A percentile compares a stretch with the other conserved stretches of the same genome.
These are phyloP conservation scores for Luperina nickerlii DNA, from an alignment of 2,888 invertebrate genomes.

Conservation along the genomic window DNA sequence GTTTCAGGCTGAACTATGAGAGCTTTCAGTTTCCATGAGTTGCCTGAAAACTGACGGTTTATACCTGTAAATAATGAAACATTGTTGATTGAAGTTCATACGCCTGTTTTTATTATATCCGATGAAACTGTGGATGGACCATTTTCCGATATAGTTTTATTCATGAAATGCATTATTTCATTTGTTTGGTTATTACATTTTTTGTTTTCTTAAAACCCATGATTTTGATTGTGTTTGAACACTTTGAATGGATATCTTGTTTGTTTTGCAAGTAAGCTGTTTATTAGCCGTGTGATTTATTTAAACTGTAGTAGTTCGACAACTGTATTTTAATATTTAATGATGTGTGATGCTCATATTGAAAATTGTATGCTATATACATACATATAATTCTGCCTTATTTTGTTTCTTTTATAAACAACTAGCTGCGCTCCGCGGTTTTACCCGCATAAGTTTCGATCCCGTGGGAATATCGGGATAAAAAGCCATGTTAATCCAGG, in stretches of 20 bases:
- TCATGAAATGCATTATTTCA: constrained; percentile 48
- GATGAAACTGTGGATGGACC: constrained; percentile 31
- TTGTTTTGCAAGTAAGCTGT: constrained; percentile 17
- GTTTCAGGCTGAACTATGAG: constrained; percentile 70
- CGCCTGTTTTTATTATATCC: constrained; percentile 48
- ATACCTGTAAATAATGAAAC: constrained; percentile 68
- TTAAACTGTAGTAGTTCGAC: not conserved
- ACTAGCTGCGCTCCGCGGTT: too few relatives aligned
- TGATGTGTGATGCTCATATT: not conserved
- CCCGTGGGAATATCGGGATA: too few relatives aligned
- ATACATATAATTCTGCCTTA: too few relatives aligned
- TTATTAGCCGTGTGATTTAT: not conserved
- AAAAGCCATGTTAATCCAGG: too few relatives aligned
- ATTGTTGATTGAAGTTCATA: constrained; percentile 66
- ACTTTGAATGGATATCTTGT: not conserved
- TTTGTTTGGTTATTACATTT: constrained; percentile 25
- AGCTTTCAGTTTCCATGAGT: constrained; percentile 65
- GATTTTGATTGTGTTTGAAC: constrained; percentile 32
- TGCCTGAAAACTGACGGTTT: constrained; percentile 63
- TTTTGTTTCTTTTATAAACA: too few relatives aligned
- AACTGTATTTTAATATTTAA: not conserved
- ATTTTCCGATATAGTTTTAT: constrained; percentile 52
- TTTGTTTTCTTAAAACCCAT: not conserved
- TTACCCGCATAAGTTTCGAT: too few relatives aligned
- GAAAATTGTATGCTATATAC: not conserved